Evolutionary conservation across 2,888 invertebrate genomes (phyloP).

Genomic region (Hesperia comma): DNA sequence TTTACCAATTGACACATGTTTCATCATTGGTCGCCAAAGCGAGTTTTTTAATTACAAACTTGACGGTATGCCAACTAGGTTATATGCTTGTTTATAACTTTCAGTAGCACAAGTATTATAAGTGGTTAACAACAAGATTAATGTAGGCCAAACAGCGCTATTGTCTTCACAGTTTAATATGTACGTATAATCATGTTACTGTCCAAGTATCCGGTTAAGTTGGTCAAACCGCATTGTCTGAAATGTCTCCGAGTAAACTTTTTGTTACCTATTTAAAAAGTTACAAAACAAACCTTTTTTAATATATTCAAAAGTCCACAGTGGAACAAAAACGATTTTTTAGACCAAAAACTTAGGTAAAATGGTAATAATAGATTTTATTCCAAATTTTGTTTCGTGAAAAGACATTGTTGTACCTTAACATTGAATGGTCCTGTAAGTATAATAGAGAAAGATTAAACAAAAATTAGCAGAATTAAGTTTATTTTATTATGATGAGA

Average conservation of each 20-base stretch:
- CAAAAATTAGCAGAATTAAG: background rate
- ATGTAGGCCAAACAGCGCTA: background rate
- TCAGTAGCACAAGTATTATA: background rate
- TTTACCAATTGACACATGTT: too few relatives aligned
- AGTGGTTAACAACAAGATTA: constrained; percentile 2
- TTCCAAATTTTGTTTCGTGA: background rate
- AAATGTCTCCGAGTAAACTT: background rate
- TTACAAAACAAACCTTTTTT: too few relatives aligned
- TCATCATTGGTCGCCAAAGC: too few relatives aligned
- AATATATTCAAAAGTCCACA: background rate
- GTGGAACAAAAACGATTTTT: too few relatives aligned
- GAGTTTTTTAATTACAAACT: too few relatives aligned
- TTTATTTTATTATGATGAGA: background rate
- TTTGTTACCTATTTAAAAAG: too few relatives aligned
- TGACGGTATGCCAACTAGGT: too few relatives aligned
- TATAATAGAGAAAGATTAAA: background rate
- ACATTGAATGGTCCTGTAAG: background rate
- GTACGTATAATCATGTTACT: constrained; percentile 4
- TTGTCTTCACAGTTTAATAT: constrained; percentile 8
- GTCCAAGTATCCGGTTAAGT: constrained; percentile 9
- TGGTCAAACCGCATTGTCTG: constrained; percentile 8
- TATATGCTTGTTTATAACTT: too few relatives aligned
- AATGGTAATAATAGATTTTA: too few relatives aligned
- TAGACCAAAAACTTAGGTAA: too few relatives aligned
- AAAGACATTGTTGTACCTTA: background rate